Evolutionary conservation across 2,797 vertebrate genomes (phyloP).

Genomic region (Lacerta viridis): DNA sequence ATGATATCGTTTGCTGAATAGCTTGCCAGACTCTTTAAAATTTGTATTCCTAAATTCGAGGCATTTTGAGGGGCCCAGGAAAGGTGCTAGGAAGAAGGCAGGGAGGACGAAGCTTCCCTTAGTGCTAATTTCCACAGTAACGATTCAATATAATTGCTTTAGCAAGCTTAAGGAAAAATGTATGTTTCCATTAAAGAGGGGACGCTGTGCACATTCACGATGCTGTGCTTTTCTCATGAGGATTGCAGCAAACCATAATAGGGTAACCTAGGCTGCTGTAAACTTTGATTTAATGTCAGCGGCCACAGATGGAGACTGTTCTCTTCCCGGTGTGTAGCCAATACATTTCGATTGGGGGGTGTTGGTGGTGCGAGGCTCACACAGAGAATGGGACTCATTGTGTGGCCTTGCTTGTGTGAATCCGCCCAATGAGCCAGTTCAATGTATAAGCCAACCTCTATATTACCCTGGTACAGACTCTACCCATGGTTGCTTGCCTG

Average conservation of each 20-base stretch:
- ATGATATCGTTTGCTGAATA: slow-evolving; percentile 25
- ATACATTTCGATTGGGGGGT: not conserved
- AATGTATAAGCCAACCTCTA: not conserved
- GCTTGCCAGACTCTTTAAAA: slow-evolving; percentile 26
- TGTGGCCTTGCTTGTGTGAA: not conserved
- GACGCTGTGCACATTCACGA: not conserved
- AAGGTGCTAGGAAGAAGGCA: not conserved
- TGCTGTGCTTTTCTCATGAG: not conserved
- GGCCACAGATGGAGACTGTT: not conserved
- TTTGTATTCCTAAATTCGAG: slow-evolving; percentile 25
- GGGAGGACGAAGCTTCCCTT: not conserved
- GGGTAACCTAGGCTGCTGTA: not conserved
- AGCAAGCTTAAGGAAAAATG: not conserved
- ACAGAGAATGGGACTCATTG: not conserved
- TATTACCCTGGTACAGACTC: not conserved
- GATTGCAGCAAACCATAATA: not conserved
- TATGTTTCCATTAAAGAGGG: not conserved
- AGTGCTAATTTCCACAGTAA: slow-evolving; percentile 17
- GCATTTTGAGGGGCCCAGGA: slow-evolving; percentile 1
- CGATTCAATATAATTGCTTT: not conserved
- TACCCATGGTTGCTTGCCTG: not conserved
- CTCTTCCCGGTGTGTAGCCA: not conserved
- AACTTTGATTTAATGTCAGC: not conserved
- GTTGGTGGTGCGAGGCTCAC: not conserved
- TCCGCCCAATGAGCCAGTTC: not conserved